A percentile compares a stretch with the other conserved stretches of the same genome.
phyloP scores from a whole-genome alignment of 2,888 invertebrate genomes.

The Eumerus sabulonum region DNA sequence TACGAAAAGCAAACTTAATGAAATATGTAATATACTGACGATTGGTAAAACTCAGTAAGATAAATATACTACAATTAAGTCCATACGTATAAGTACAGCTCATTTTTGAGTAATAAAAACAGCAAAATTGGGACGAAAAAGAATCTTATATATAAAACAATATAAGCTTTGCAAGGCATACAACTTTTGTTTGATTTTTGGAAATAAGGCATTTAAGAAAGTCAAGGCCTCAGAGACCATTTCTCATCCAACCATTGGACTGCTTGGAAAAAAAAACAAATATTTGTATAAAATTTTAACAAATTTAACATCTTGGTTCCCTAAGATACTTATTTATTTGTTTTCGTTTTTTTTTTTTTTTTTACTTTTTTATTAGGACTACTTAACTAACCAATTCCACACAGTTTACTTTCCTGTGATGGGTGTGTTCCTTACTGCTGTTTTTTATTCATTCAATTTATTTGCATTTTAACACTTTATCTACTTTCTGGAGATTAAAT shows the following conservation, averaged over 20 bases:
- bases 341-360: background rate
- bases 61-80: no score
- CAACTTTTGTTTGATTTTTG: conserved; percentile 19
- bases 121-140: no score
- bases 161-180: conserved; percentile 29
- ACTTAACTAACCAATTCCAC: conserved; percentile 59
- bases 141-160: no score
- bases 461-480: conserved; percentile 19
- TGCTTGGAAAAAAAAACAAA: conserved; percentile 3
- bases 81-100: background rate
- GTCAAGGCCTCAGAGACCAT: background rate
- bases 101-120: background rate
- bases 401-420: conserved; percentile 23
- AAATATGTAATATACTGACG: no score
- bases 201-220: conserved; percentile 54
- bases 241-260: background rate
- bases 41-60: no score
- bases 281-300: background rate
- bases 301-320: background rate
- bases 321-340: background rate
- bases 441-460: background rate
- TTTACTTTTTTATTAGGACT: conserved; percentile 14
- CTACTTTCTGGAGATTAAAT: conserved; percentile 3
- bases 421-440: background rate
- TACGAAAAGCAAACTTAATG: no score